Evolutionary conservation across 2,113 vertebrate genomes (phyloP), one percentile per base, ranked within the genome.

Genomic region (Emydura subglobosa): DNA sequence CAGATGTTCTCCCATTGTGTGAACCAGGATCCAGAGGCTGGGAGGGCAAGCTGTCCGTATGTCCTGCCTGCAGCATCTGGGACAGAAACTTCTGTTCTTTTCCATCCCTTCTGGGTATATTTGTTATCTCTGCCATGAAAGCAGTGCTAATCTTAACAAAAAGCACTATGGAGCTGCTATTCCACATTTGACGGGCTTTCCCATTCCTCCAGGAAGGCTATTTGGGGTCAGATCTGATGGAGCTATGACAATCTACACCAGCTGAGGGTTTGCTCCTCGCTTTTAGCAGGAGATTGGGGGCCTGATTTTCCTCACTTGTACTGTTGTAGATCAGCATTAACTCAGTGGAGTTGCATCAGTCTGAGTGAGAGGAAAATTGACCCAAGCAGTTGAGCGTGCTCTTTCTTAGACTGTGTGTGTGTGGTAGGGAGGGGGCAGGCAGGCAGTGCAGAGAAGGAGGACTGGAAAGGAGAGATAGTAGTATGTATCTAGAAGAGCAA

Each of bases 21-120:
- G 79, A 96, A 95, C 95, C 96, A 96, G 80, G 34, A 95, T 88
- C 85, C 81, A 74, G 79, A 88, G 94, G 95, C 95, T 93, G 65
- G 65, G 85, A 94, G 65, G 1, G 0, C 49, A 57, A 95, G 82
- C 87, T 59, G 53, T 81, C 93, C 85, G 84, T 89, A 91, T 95
- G 87, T 95, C 94, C 96, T 91, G 85, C 85, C 85, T 89, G 87
- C 83, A 96, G 94, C 87, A 91, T 74, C 29, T 3, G 31, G 89
- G 44, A 65, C 88, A 96, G 87, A 92, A 95, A 79, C 94, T 97
- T 96, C 92, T 97, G 92, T 87, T 94, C 44, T 83, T 86, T 95
- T 87, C 87, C 42, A 29, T 31, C 16, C 61, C 79, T 31, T 50
- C 49, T 92, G 87, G 54, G 92, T 0, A 0, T 0, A 9, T 65